A percentile compares a stretch with the other conserved stretches of the same genome.
Evolutionary conservation across 2,113 vertebrate genomes (phyloP).

Genomic region (Megalops atlanticus): DNA sequence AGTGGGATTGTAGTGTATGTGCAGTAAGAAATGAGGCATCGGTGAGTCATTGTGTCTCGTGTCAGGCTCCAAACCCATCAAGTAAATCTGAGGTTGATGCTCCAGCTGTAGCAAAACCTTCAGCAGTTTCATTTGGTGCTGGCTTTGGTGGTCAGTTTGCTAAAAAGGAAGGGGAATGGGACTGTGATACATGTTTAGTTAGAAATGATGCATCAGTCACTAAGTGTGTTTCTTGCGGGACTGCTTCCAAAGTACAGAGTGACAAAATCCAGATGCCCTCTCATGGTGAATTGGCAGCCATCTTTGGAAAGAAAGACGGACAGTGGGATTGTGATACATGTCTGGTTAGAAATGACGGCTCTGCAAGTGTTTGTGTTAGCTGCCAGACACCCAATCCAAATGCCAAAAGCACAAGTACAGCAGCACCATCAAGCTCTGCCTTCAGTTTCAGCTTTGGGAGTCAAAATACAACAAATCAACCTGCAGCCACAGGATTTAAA

Average conservation of each 20-base stretch:
- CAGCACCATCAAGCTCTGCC: conserved; percentile 53
- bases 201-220: conserved; percentile 41
- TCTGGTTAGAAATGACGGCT: conserved; percentile 68
- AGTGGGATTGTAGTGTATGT: conserved; percentile 70
- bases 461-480: conserved; percentile 52
- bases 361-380: conserved; percentile 67
- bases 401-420: conserved; percentile 51
- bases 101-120: conserved; percentile 44
- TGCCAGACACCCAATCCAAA: conserved; percentile 75
- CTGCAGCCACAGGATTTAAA: conserved; percentile 71
- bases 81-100: conserved; percentile 44
- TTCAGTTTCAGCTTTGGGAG: conserved; percentile 69
- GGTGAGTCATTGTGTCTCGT: conserved; percentile 66
- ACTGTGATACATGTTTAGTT: conserved; percentile 75
- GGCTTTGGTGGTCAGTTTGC: conserved; percentile 72
- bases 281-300: conserved; percentile 33
- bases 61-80: conserved; percentile 60
- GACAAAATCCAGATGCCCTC: conserved; percentile 47
- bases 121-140: conserved; percentile 20
- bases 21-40: conserved; percentile 71
- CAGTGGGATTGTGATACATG: conserved; percentile 80
- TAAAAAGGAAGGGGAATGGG: conserved; percentile 82
- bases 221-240: conserved; percentile 1
- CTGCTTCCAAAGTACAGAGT: no score
- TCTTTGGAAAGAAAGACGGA: conserved; percentile 62